These are phyloP conservation scores for Zoanthus gigantus DNA, from an alignment of 92 coral and sea anemone genomes.

Conservation along the genomic window DNA sequence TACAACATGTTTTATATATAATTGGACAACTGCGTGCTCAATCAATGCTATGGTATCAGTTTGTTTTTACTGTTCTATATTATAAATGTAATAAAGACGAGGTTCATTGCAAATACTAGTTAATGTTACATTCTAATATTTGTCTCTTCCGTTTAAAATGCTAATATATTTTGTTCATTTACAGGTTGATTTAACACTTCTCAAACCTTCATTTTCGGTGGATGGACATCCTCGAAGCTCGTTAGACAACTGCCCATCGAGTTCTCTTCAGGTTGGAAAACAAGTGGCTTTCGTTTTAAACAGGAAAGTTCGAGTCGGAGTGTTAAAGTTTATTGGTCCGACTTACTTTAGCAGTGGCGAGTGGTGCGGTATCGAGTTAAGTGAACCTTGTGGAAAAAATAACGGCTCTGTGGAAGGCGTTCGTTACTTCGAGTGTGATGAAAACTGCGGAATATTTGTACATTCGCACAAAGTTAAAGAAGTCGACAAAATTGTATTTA, in stretches of 20 bases:
- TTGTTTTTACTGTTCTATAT: neutral
- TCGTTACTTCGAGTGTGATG: constrained; percentile 85
- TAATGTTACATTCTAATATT: neutral
- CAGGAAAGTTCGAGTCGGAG: constrained; percentile 79
- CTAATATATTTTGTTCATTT: neutral
- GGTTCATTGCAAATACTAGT: neutral
- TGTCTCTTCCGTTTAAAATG: neutral
- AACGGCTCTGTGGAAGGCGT: constrained; percentile 93
- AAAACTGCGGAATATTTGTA: constrained; percentile 94
- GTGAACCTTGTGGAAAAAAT: constrained; percentile 94
- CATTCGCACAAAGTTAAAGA: constrained; percentile 88
- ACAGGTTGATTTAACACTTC: constrained; percentile 33
- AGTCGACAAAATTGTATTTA: constrained; percentile 46
- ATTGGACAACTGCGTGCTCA: neutral
- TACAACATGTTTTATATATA: neutral
- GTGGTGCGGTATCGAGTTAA: constrained; percentile 94
- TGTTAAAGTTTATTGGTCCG: constrained; percentile 79
- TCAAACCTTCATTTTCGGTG: neutral
- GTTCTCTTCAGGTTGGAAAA: constrained; percentile 68
- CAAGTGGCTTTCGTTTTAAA: constrained; percentile 88
- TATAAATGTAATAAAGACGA: neutral
- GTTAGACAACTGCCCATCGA: constrained; percentile 23
- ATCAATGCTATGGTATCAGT: neutral
- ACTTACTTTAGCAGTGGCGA: constrained; percentile 93
- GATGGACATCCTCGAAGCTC: neutral